Evolutionary conservation across 2,113 vertebrate species (phyloP).

Genomic region (Pleuronectes platessa): DNA sequence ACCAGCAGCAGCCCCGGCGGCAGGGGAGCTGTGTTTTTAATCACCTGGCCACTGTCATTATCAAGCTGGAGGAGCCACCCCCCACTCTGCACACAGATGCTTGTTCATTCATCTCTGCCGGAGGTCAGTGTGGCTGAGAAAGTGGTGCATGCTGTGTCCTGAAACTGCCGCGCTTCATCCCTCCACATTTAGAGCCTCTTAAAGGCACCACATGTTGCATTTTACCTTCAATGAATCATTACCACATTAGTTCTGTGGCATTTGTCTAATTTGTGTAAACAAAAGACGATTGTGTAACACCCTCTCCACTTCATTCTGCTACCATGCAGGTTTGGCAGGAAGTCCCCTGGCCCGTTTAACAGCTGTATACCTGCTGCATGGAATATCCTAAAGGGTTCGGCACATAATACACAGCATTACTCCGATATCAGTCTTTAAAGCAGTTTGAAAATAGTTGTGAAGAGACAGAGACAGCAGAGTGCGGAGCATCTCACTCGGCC

Average conservation of each 20-base stretch:
- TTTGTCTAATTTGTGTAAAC: conserved; percentile 42
- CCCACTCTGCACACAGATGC: conserved; percentile 52
- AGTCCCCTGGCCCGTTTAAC: background rate
- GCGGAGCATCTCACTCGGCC: no score
- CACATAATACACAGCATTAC: background rate
- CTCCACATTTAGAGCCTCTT: conserved; percentile 26
- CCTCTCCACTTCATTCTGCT: background rate
- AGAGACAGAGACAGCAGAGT: background rate
- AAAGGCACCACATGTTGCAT: conserved; percentile 34
- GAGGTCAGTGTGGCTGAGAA: conserved; percentile 35
- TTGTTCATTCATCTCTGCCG: conserved; percentile 52
- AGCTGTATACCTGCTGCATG: background rate
- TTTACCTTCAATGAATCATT: conserved; percentile 41
- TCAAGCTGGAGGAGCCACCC: conserved; percentile 54
- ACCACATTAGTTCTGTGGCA: conserved; percentile 30
- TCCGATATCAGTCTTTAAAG: background rate
- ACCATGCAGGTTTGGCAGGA: background rate
- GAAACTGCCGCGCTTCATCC: background rate
- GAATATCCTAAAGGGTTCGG: background rate
- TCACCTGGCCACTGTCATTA: conserved; percentile 61
- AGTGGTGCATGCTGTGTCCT: conserved; percentile 21
- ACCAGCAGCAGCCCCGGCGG: conserved; percentile 27
- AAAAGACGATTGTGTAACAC: background rate
- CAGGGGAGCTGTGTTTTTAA: conserved; percentile 62
- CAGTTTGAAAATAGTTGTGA: background rate